Conservation (phyloP, 2,113 vertebrate species). For the Agapornis roseicollis region DNA sequence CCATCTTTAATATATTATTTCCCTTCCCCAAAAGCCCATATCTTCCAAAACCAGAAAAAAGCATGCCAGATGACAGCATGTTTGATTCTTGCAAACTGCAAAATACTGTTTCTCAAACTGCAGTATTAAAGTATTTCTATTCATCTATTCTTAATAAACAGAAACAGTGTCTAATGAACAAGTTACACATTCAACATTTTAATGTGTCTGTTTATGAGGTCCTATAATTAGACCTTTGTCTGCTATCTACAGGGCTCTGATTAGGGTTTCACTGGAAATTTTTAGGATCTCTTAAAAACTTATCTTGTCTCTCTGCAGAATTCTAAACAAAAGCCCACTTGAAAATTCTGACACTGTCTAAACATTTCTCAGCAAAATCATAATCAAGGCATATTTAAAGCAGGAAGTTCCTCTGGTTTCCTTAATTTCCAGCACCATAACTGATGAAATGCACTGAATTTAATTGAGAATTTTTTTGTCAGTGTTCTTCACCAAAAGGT, state of each 20-base stretch:
- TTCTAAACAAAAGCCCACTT: not conserved
- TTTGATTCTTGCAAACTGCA: not conserved
- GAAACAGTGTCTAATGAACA: constrained; percentile 47
- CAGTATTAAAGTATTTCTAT: not conserved
- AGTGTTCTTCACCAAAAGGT: not conserved
- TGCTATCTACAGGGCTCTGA: constrained; percentile 20
- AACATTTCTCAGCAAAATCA: constrained; percentile 12
- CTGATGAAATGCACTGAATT: not conserved
- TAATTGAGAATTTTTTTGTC: constrained; percentile 12
- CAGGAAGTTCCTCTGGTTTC: not conserved
- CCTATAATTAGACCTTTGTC: constrained; percentile 68
- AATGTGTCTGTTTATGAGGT: constrained; percentile 58
- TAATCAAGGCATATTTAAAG: not conserved
- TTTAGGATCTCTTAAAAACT: constrained; percentile 24
- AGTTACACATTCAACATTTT: constrained; percentile 53
- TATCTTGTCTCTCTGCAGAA: not conserved
- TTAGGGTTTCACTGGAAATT: constrained; percentile 10
- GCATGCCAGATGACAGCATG: not conserved
- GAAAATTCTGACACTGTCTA: not conserved
- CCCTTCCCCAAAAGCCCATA: not conserved
- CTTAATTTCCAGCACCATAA: not conserved
- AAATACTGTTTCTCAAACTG: constrained; percentile 11
- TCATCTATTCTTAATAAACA: not conserved
- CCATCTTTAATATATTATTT: constrained; percentile 48
- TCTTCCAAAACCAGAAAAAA: constrained; percentile 12